Evolutionary conservation across 1,140 invertebrate species (phyloP).

Genomic region (Macrosteles quadrilineatus): DNA sequence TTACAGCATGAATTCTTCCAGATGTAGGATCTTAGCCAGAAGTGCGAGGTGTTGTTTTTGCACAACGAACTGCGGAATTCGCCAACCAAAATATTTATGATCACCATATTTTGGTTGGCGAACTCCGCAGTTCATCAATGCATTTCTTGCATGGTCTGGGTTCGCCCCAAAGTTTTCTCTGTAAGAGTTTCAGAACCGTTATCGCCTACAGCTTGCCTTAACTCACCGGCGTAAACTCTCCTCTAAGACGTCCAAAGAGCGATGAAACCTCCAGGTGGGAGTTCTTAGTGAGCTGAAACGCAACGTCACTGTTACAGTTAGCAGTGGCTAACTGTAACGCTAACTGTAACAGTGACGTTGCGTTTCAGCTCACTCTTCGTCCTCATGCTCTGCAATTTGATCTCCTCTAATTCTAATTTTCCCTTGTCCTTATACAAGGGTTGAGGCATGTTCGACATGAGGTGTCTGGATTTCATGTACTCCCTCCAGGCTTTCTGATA

Average conservation of each 20-base stretch:
- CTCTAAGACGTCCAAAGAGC: constrained; percentile 83
- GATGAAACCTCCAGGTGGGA: constrained; percentile 94
- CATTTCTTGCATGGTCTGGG: constrained; percentile 93
- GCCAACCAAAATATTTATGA: constrained; percentile 87
- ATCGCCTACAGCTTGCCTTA: no score
- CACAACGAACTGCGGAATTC: constrained; percentile 94
- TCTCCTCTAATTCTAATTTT: constrained; percentile 87
- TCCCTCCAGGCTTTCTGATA: constrained; percentile 96
- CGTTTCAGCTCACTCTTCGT: constrained; percentile 92
- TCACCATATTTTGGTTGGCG: constrained; percentile 95
- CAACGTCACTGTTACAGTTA: no score
- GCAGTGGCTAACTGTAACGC: no score
- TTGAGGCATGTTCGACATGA: constrained; percentile 95
- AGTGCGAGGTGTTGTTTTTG: constrained; percentile 98
- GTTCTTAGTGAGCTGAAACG: constrained; percentile 93
- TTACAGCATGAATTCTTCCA: constrained; percentile 96
- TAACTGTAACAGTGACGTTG: constrained; percentile 92
- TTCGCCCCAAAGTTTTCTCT: constrained; percentile 94
- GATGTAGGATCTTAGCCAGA: constrained; percentile 86
- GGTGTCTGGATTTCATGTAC: constrained; percentile 94
- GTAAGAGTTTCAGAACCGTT: no score
- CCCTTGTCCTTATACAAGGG: constrained; percentile 88
- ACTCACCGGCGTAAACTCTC: constrained; percentile 70
- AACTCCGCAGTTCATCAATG: constrained; percentile 95
- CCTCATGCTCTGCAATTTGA: constrained; percentile 85